Conservation (phyloP, 2,113 vertebrate genomes). For the Triplophysa dalaica region DNA sequence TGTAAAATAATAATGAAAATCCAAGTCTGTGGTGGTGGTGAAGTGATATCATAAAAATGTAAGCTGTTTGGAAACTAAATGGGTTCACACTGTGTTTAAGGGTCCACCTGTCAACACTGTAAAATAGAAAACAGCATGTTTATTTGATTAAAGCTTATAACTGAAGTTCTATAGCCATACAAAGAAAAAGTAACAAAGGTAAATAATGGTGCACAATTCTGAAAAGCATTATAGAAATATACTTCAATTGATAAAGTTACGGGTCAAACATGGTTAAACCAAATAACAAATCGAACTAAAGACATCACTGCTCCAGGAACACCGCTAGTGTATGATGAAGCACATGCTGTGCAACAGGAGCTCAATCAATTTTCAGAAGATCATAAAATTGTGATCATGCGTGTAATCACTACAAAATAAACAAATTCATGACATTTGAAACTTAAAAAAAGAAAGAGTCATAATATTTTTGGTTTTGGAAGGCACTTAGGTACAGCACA, state of each 20-base stretch:
- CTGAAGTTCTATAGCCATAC: not conserved
- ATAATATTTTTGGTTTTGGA: not conserved
- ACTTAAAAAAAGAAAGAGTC: not conserved
- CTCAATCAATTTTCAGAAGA: not conserved
- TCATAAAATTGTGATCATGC: too few species aligned
- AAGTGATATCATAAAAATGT: not conserved
- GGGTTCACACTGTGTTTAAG: not conserved
- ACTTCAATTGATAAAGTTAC: not conserved
- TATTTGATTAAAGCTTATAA: slow-evolving; percentile 25
- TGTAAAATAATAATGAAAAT: too few species aligned
- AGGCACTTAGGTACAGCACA: slow-evolving; percentile 22
- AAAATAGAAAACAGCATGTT: slow-evolving; percentile 3
- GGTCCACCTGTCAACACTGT: not conserved
- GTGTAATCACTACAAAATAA: too few species aligned
- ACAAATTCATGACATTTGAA: not conserved
- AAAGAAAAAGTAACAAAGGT: not conserved
- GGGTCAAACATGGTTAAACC: not conserved
- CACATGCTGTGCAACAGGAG: not conserved
- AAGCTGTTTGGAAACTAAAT: not conserved
- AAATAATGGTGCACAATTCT: not conserved
- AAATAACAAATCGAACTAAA: not conserved
- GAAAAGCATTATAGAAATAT: not conserved
- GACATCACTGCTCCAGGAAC: slow-evolving; percentile 1
- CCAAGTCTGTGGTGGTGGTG: too few species aligned
- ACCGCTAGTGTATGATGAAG: not conserved